phyloP scores from a whole-genome alignment of 2,797 vertebrate genomes.

The Hylomyscus alleni region DNA sequence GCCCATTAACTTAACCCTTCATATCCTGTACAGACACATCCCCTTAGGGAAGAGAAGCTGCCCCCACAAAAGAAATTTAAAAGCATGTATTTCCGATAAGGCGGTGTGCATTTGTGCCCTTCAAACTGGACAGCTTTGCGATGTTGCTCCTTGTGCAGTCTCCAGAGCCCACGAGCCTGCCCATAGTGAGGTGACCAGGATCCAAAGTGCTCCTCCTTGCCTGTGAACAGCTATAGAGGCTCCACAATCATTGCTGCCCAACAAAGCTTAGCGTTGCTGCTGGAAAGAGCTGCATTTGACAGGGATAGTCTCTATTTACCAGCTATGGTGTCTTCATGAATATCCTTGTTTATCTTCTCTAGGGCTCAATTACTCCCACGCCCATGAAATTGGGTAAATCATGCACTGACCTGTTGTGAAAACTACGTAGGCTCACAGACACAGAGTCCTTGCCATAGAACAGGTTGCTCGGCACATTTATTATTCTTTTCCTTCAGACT shows the following conservation, averaged over 20 bases:
- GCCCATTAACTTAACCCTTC: slow-evolving; percentile 30
- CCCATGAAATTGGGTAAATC: neutral
- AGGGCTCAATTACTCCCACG: neutral
- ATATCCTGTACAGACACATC: neutral
- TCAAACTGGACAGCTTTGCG: neutral
- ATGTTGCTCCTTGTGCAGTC: neutral
- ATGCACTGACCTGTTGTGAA: neutral
- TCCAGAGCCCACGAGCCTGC: neutral
- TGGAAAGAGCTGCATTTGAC: neutral
- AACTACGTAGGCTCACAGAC: slow-evolving; percentile 24
- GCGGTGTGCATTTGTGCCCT: neutral
- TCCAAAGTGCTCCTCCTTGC: neutral
- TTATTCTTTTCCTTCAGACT: slow-evolving; percentile 5
- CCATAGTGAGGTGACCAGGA: neutral
- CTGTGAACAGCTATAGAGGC: neutral
- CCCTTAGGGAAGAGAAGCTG: neutral
- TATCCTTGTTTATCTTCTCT: neutral
- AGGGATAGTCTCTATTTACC: slow-evolving; percentile 9
- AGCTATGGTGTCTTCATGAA: neutral
- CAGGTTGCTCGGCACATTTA: neutral
- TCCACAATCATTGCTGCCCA: neutral
- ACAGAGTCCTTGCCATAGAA: slow-evolving; percentile 14
- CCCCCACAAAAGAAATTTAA: neutral
- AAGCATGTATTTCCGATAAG: slow-evolving; percentile 32
- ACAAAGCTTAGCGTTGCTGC: slow-evolving; percentile 9